These are phyloP conservation scores for Drosophila chauvacae DNA, from an alignment of 1,140 invertebrate species.

Conservation along the genomic window DNA sequence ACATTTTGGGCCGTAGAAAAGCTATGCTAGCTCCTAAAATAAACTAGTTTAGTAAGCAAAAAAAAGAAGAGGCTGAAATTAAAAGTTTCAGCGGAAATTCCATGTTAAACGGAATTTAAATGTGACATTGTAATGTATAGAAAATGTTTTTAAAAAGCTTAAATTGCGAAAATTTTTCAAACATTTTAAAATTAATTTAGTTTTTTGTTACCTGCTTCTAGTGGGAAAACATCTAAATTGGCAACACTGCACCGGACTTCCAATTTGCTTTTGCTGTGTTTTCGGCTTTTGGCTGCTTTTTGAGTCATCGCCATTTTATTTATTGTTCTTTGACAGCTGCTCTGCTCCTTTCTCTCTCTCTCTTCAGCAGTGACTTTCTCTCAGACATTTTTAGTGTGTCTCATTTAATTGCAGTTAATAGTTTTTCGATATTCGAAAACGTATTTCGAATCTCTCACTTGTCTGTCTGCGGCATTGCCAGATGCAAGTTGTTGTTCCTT, in stretches of 20 bases:
- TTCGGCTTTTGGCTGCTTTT: constrained; percentile 47
- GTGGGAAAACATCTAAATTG: not conserved
- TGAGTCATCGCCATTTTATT: constrained; percentile 71
- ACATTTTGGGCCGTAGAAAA: not conserved
- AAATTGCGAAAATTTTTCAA: not conserved
- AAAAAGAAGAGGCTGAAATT: not conserved
- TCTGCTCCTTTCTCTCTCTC: constrained; percentile 4
- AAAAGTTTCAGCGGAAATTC: not conserved
- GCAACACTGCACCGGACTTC: not conserved
- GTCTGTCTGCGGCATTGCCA: constrained; percentile 30
- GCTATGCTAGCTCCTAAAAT: not conserved
- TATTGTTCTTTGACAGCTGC: constrained; percentile 53
- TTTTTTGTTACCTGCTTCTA: not conserved
- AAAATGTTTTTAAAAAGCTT: not conserved
- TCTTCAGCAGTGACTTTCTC: not conserved
- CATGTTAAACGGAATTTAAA: not conserved
- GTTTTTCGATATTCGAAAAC: constrained; percentile 68
- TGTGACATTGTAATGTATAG: not conserved
- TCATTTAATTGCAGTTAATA: constrained; percentile 70
- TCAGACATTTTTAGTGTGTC: constrained; percentile 30
- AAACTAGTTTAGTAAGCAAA: not conserved
- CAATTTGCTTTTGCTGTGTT: constrained; percentile 23
- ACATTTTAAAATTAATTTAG: not conserved
- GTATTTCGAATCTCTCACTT: constrained; percentile 14
- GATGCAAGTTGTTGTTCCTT: not conserved